Evolutionary conservation across 2,797 vertebrate species (phyloP), one percentile per base, ranked within the genome.

Genomic region (Catostomus latipinnis): DNA sequence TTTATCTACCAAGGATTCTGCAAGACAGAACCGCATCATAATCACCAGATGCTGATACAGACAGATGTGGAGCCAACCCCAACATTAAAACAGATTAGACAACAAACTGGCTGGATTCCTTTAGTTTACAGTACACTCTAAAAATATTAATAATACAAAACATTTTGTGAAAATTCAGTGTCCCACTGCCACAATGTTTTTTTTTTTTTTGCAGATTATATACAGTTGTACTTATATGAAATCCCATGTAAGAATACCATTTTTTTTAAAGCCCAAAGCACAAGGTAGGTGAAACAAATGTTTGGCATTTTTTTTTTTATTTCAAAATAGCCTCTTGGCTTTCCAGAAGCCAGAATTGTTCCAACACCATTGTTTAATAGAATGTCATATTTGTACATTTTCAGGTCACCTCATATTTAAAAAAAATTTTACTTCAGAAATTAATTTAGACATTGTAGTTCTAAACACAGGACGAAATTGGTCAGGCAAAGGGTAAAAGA

Each of bases 291-390:
- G 5, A 71, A 8, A 48, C 43, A 49, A 16, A 43, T 8, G 14
- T 81, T 74, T 70, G 10, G 54, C 7, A 78, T 77, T 76, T 70
- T 67, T 77, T 76, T 70, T 67, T 93, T 94, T 93, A 94, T 96
- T 97, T 95, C 86, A 92, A 93, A 94, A 95, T 93, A 93, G 95
- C 94, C 92, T 96, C 93, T 87, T 92, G 95, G 94, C 93, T 96
- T 97, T 94, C 93, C 95, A 52, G 94, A 97, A 97, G 95, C 91
- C 95, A 95, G 91, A 96, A 92, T 95, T 94, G 93, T 95, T 95
- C 90, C 91, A 95, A 94, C 92, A 95, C 68, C 93, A 93, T 93
- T 81, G 54, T 67, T 68, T 81, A 80, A 71, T 81, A 74, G 50
- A 83, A 78, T 76, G 86, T 58, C 53, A 74, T 49, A 68, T 81